Conservation (phyloP, 1,140 invertebrate species). For the Conus ventricosus region DNA sequence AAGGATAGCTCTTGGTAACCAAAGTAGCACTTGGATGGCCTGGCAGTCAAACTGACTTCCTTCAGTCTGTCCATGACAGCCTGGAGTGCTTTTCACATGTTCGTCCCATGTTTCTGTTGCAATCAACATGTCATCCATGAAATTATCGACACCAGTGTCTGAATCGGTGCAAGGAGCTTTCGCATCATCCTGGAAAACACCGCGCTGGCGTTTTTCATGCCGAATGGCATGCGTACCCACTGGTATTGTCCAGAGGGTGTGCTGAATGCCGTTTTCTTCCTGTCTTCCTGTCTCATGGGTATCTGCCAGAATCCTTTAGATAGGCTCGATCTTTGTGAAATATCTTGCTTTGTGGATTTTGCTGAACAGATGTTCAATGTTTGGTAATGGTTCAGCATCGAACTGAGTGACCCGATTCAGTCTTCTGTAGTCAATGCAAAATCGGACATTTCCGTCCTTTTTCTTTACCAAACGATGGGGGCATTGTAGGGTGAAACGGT, state of each 20-base stretch:
- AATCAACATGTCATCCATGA: neutral
- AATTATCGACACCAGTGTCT: neutral
- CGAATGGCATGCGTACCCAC: slow-evolving; percentile 53
- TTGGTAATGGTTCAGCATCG: slow-evolving; percentile 56
- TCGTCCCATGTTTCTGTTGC: neutral
- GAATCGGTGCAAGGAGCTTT: slow-evolving; percentile 32
- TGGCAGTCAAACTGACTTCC: neutral
- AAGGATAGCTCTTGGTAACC: slow-evolving; percentile 31
- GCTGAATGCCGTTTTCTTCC: neutral
- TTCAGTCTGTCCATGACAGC: neutral
- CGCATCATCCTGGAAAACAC: slow-evolving; percentile 41
- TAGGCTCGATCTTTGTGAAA: slow-evolving; percentile 44
- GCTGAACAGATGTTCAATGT: slow-evolving; percentile 47
- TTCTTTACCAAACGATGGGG: slow-evolving; percentile 76
- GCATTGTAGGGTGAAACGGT: slow-evolving; percentile 75
- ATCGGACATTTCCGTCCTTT: neutral
- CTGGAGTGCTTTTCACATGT: neutral
- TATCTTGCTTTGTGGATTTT: slow-evolving; percentile 23
- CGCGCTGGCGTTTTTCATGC: slow-evolving; percentile 36
- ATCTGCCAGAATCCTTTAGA: slow-evolving; percentile 55
- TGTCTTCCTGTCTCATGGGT: neutral
- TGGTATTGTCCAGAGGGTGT: too few relatives aligned
- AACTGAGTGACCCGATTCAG: slow-evolving; percentile 28
- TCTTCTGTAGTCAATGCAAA: too few relatives aligned
- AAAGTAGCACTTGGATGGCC: slow-evolving; percentile 29